phyloP scores from a whole-genome alignment of 2,113 vertebrate genomes.

The Mustelus asterias region DNA sequence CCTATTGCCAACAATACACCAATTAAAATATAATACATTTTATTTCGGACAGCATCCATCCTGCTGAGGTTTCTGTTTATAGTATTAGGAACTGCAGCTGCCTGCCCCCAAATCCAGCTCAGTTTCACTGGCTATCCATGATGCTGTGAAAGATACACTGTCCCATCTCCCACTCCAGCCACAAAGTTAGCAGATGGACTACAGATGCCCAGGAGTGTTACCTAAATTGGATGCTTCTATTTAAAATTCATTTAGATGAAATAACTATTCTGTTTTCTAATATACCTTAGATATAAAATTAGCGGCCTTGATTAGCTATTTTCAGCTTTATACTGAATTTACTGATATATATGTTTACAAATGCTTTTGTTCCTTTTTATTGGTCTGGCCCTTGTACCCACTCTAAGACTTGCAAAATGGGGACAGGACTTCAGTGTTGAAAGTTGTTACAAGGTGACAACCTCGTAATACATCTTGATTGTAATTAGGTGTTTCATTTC shows the following conservation, averaged over 20 bases:
- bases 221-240: background rate
- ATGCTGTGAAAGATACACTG: background rate
- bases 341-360: background rate
- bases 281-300: background rate
- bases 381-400: background rate
- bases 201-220: background rate
- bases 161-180: background rate
- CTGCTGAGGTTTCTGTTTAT: background rate
- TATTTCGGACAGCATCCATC: background rate
- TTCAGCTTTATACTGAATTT: background rate
- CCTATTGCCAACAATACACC: background rate
- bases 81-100: background rate
- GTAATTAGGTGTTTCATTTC: background rate
- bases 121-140: background rate
- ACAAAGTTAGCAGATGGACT: background rate
- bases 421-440: background rate
- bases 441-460: background rate
- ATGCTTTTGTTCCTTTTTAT: background rate
- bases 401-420: background rate
- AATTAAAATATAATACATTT: background rate
- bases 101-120: background rate
- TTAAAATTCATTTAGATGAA: background rate
- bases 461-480: background rate
- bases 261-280: background rate
- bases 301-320: background rate